phyloP scores from a whole-genome alignment of 1,140 invertebrate genomes.

The Lucilia sericata region DNA sequence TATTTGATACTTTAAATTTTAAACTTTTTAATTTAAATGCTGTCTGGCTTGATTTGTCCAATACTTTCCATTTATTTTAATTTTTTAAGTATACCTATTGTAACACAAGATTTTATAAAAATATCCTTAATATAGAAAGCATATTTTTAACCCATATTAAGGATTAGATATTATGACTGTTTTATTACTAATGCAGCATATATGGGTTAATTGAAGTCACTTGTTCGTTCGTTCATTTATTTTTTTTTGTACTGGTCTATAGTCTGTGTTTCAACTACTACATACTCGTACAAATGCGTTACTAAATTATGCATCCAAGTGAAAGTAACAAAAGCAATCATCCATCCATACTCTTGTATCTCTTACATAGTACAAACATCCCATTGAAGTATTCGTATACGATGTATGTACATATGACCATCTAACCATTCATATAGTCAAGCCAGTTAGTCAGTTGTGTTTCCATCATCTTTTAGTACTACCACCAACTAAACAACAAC shows the following conservation, averaged over 20 bases:
- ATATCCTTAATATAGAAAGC: no score
- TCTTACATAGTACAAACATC: background rate
- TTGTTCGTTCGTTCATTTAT: background rate
- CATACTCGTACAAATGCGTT: conserved; percentile 4
- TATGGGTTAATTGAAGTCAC: conserved; percentile 4
- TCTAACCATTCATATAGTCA: background rate
- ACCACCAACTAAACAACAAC: background rate
- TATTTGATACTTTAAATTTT: no score
- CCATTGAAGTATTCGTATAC: background rate
- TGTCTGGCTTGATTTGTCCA: no score
- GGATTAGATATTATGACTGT: no score
- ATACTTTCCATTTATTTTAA: no score
- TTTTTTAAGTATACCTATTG: no score
- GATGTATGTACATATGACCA: background rate
- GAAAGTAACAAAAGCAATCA: conserved; percentile 23
- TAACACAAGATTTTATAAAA: no score
- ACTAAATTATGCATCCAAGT: conserved; percentile 31
- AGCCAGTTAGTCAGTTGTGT: background rate
- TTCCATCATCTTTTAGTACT: background rate
- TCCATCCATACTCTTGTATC: background rate
- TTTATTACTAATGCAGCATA: background rate
- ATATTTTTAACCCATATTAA: no score
- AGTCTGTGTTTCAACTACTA: background rate
- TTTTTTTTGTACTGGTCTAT: background rate
- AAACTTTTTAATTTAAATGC: no score